Evolutionary conservation across 2,888 invertebrate genomes (phyloP).

Genomic region (Alcis repandata): DNA sequence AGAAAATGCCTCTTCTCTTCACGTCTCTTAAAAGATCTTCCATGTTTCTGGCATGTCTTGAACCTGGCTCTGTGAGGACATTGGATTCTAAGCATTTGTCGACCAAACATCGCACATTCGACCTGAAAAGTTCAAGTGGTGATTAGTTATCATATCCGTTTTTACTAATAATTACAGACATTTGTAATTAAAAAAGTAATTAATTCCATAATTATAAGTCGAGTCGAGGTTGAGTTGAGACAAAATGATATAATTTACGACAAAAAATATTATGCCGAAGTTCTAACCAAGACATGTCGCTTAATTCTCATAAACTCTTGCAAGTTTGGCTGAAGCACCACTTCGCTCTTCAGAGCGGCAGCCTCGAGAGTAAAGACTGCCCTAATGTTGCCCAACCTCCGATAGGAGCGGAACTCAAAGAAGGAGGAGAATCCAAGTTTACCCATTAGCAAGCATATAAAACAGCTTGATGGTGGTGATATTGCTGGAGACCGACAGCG

Average conservation of each 20-base stretch:
- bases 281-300: too few species aligned
- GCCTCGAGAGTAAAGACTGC: too few species aligned
- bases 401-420: too few species aligned
- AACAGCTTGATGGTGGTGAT: constrained; percentile 62
- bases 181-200: neutral
- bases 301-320: too few species aligned
- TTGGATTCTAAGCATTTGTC: constrained; percentile 56
- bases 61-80: constrained; percentile 47
- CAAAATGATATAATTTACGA: too few species aligned
- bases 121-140: constrained; percentile 48
- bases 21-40: constrained; percentile 54
- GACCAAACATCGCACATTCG: constrained; percentile 56
- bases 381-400: too few species aligned
- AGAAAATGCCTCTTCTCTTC: constrained; percentile 63
- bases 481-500: constrained; percentile 62
- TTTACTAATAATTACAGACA: too few species aligned
- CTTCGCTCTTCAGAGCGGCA: too few species aligned
- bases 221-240: neutral
- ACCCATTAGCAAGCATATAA: constrained; percentile 61
- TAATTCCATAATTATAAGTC: neutral
- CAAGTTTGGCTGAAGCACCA: too few species aligned
- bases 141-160: too few species aligned
- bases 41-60: constrained; percentile 61
- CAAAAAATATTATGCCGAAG: too few species aligned
- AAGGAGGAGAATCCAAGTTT: too few species aligned